A percentile compares a stretch with the other conserved stretches of the same genome.
phyloP scores from a whole-genome alignment of 2,113 vertebrate genomes.

The Atlantisia rogersi region DNA sequence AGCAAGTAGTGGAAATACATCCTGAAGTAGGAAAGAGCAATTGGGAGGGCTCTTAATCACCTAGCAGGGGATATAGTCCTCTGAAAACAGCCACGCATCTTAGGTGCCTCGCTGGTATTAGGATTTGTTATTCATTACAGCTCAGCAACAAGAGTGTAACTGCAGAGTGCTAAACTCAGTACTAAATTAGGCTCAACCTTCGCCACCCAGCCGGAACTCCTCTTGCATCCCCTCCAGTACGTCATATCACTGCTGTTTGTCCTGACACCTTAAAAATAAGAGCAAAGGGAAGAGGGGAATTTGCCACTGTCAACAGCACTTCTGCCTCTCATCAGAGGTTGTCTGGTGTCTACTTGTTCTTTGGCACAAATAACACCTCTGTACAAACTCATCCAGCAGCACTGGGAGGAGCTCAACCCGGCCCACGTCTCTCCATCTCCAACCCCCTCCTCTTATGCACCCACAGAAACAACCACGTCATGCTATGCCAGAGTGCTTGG shows the following conservation, averaged over 20 bases:
- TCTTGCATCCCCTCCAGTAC: background rate
- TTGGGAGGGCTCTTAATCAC: background rate
- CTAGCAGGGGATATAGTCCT: background rate
- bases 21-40: background rate
- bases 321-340: background rate
- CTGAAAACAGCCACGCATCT: background rate
- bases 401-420: background rate
- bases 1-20: background rate
- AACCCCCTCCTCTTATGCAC: background rate
- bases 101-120: background rate
- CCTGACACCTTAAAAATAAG: background rate
- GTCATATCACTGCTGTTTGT: background rate
- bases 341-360: background rate
- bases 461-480: background rate
- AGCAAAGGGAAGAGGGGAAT: background rate
- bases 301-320: background rate
- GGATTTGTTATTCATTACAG: background rate
- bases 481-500: accelerated
- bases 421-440: accelerated
- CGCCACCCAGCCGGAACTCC: background rate
- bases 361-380: background rate
- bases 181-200: background rate
- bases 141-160: background rate
- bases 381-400: background rate
- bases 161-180: background rate